Base-by-base conservation (phyloP, 2,113 vertebrate genomes). In the Drymodes brunneopygia region DNA sequence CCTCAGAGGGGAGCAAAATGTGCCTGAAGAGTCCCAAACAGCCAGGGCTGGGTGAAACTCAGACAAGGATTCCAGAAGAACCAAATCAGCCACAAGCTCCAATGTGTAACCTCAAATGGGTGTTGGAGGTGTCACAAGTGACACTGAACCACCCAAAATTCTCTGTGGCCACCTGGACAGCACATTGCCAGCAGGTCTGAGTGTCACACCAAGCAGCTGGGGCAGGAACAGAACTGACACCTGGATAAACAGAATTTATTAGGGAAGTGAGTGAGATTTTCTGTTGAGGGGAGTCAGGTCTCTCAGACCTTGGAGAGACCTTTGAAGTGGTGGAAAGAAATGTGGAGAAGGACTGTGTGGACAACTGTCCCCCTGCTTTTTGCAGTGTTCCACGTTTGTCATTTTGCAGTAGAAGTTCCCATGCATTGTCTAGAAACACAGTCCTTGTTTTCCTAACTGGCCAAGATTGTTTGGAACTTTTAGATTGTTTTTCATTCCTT, bases 101-200 rank as follows among this genome's bases (percentile, higher is more conserved):
- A 22, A 0, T 10, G 18, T 67, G 36, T 14, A 31, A 51, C 20
- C 45, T 72, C 10, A 31, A 1, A 29, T 12, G 0, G 0, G 16
- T n/a, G 36, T 53, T n/a, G 67, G 70, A 53, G 36, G 54, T 42
- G 77, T 36, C 64, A 90, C 62, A 8, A 12, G 58, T 61, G 64
- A 53, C 62, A 36, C 28, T 45, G 66, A 64, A 35, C 33, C 29
- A 17, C 1, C 13, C 6, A 47, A 38, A 80, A 60, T 17, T 23
- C 54, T 45, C 53, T 62, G n/a, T 83, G 78, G 7, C 36, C 67
- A 44, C 21, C 36, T 4, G 3, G 60, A 56, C 11, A 73, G 38
- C 38, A 24, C 2, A 3, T 12, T 28, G 21, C 19, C 40, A 33
- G 15, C 0, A 0, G 17, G 15, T 54, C 33, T 20, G 27, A 64